Conservation (phyloP, 2,888 invertebrate species). For the Pyrgus malvae region DNA sequence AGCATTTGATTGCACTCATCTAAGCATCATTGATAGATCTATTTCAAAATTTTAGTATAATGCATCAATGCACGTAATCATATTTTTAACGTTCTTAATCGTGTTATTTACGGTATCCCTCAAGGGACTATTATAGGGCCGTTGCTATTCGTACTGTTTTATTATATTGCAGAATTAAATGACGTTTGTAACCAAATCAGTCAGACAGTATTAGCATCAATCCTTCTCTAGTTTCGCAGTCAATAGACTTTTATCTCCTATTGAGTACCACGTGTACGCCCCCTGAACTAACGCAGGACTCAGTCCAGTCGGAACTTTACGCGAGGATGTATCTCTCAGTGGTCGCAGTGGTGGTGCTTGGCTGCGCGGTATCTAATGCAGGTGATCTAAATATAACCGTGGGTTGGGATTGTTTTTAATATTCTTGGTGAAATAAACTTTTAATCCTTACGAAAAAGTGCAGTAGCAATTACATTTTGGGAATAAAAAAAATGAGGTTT, state of each 20-base stretch:
- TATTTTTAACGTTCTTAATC: too few relatives aligned
- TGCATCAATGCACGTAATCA: too few relatives aligned
- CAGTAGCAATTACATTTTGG: too few relatives aligned
- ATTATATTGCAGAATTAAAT: too few relatives aligned
- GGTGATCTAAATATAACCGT: conserved; percentile 40
- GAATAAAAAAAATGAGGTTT: too few relatives aligned
- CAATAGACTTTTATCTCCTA: conserved; percentile 58
- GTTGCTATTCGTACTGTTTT: background rate
- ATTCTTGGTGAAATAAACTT: background rate
- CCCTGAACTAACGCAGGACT: conserved; percentile 18
- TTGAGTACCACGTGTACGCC: conserved; percentile 38
- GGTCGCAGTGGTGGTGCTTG: conserved; percentile 45
- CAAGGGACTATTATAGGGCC: background rate
- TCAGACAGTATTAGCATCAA: background rate
- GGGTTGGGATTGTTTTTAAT: conserved; percentile 30
- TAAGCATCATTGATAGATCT: too few relatives aligned
- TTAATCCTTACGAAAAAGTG: too few relatives aligned
- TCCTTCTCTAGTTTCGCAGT: conserved; percentile 47
- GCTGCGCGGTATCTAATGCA: conserved; percentile 43
- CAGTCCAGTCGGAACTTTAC: conserved; percentile 7
- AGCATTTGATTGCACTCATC: background rate
- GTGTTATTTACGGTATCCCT: background rate
- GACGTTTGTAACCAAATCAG: too few relatives aligned
- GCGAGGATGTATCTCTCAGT: conserved; percentile 45
- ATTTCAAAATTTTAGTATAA: too few relatives aligned